Evolutionary conservation across 2,888 invertebrate genomes (phyloP), one percentile per base, ranked within the genome.

Genomic region (Escarpia spicata): DNA sequence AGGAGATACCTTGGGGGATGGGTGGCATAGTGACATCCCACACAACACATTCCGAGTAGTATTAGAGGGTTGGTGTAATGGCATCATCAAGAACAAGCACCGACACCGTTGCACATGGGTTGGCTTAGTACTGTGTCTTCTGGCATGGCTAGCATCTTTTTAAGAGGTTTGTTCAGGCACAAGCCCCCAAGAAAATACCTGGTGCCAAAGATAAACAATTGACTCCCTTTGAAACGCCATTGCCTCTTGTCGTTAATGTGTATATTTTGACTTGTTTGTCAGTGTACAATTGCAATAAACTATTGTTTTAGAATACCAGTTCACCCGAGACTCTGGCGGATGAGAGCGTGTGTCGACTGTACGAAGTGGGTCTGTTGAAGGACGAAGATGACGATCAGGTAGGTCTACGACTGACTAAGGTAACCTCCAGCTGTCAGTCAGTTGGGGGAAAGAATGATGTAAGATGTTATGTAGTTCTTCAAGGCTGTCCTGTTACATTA

Each of bases 341-440:
- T 96, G 99, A 99, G 97, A 98, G 98, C 2, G 98, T 98, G 94
- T 98, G 99, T 93, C 97, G 98, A 95, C 97, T 99, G 26, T 99
- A 99, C 96, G 99, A 99, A 96, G 98, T 99, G 43, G 99, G 99
- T 0, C 97, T 98, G 94, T 97, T 98, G 95, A 97, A 98, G 95
- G 98, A 98, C 95, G 98, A 98, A 95, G 98, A 99, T 94, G 99
- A 99, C 95, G 98, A 98, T 96, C 98, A 98, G 97, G 98, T 98
- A 93, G 96, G 97, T 95, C 43, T 10, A 10, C 26, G 19, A 75
- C 6, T 43, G 60, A 43, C 45, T 52, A 8, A 26, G 12, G 45
- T n/a, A 45, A 52, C 91, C 31, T 3, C 91, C 26, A 12, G 4
- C 91, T 91, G 8, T 75, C 31, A 92, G 43, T 89, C 31, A 60